phyloP scores from a whole-genome alignment of 1,140 invertebrate genomes.

The Drosophila trapezifrons region DNA sequence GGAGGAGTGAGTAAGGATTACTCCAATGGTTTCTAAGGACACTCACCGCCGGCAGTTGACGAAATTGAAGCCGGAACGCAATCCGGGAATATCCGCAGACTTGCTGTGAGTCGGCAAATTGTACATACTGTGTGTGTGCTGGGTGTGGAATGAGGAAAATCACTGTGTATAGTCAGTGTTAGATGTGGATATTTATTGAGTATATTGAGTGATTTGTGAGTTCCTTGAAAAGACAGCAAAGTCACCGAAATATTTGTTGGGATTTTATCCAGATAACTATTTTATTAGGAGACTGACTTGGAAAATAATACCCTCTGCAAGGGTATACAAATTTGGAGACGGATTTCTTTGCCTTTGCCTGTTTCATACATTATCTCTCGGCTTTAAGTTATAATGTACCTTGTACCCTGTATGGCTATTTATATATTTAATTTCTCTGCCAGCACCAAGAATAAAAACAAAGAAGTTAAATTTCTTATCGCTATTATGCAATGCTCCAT shows the following conservation, averaged over 20 bases:
- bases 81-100: not conserved
- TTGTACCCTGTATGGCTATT: not conserved
- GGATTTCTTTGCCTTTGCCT: no score
- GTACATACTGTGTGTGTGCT: not conserved
- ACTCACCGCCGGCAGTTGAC: constrained; percentile 93
- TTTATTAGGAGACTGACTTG: no score
- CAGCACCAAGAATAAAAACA: not conserved
- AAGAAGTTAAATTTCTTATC: not conserved
- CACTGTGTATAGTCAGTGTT: not conserved
- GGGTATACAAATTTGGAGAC: no score
- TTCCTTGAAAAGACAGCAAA: not conserved
- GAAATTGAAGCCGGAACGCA: constrained; percentile 89
- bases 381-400: no score
- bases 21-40: not conserved
- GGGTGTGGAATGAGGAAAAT: not conserved
- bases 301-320: no score
- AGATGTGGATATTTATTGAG: not conserved
- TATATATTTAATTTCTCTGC: not conserved
- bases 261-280: no score
- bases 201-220: not conserved
- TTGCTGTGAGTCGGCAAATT: not conserved
- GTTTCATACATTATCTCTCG: no score
- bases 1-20: constrained; percentile 65
- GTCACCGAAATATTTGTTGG: not conserved
- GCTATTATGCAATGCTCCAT: not conserved